Conservation (phyloP, 2,888 invertebrate genomes). For the Volucella bombylans region DNA sequence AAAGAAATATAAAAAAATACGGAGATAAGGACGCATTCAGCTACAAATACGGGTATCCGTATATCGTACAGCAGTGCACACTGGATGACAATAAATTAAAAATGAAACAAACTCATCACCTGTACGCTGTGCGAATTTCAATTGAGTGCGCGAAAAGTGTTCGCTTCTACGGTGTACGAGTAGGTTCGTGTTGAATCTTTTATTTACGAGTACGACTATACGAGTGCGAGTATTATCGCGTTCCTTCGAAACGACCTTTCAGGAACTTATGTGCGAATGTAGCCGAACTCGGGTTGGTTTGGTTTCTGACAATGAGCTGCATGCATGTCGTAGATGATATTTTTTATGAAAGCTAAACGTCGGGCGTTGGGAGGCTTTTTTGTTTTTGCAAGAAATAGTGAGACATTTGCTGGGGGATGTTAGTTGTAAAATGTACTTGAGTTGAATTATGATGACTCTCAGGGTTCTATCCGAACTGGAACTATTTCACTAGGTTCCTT, state of each 20-base stretch:
- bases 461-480: too few relatives aligned
- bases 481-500: too few relatives aligned
- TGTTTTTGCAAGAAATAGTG: constrained; percentile 7
- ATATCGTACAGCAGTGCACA: constrained; percentile 16
- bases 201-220: constrained; percentile 31
- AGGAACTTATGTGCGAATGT: constrained; percentile 10
- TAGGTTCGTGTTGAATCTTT: constrained; percentile 46
- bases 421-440: constrained; percentile 26
- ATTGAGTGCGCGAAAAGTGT: constrained; percentile 39
- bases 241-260: constrained; percentile 45
- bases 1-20: constrained; percentile 5
- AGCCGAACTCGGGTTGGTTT: not conserved
- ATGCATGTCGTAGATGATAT: constrained; percentile 19
- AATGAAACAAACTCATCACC: constrained; percentile 73
- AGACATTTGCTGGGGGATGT: not conserved
- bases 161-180: constrained; percentile 10
- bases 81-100: constrained; percentile 70
- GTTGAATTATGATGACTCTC: not conserved
- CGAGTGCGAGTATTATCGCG: not conserved
- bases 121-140: constrained; percentile 66
- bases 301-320: constrained; percentile 27
- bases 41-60: not conserved
- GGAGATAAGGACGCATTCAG: constrained; percentile 21
- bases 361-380: not conserved
- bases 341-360: not conserved